Percentiles rank a stretch among this genome's conserved stretches.
Evolutionary conservation across 2,797 vertebrate genomes (phyloP).

Genomic region (Champsocephalus esox): DNA sequence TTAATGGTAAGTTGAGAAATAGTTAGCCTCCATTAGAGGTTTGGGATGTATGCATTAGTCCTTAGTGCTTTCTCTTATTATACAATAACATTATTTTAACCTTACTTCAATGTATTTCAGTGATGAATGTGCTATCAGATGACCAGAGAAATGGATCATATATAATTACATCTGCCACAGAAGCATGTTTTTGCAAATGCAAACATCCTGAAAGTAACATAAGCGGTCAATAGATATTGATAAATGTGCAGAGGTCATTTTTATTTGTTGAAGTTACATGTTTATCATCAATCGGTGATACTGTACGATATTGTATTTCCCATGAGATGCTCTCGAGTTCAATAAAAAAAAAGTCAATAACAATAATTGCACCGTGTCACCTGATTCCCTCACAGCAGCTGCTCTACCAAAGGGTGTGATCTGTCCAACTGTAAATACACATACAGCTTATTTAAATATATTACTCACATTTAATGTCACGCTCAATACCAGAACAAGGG

Average conservation of each 20-base stretch:
- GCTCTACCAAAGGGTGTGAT: not conserved
- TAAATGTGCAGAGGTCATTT: conserved; percentile 3
- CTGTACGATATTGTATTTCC: conserved; percentile 23
- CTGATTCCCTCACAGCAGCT: conserved; percentile 5
- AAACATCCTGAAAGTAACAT: not conserved
- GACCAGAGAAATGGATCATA: not conserved
- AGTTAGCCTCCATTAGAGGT: not conserved
- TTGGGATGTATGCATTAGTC: not conserved
- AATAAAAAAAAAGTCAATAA: conserved; percentile 41
- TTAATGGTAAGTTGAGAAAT: not conserved
- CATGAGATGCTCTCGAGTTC: conserved; percentile 10
- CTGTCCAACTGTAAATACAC: conserved; percentile 5
- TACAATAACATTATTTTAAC: not conserved
- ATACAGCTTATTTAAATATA: conserved; percentile 4
- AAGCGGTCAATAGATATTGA: conserved; percentile 7
- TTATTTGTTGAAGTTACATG: not conserved
- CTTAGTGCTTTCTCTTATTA: conserved; percentile 4
- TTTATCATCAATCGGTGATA: not conserved
- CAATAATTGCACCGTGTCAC: not conserved
- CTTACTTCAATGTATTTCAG: conserved; percentile 8
- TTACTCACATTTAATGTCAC: conserved; percentile 1
- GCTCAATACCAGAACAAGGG: not conserved
- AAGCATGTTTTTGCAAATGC: conserved; percentile 14
- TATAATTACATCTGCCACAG: not conserved
- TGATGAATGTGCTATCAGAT: conserved; percentile 16